A percentile compares a stretch with the other conserved stretches of the same genome.
Conservation (phyloP, 1,140 invertebrate species). For the Drosophila ananassae region DNA sequence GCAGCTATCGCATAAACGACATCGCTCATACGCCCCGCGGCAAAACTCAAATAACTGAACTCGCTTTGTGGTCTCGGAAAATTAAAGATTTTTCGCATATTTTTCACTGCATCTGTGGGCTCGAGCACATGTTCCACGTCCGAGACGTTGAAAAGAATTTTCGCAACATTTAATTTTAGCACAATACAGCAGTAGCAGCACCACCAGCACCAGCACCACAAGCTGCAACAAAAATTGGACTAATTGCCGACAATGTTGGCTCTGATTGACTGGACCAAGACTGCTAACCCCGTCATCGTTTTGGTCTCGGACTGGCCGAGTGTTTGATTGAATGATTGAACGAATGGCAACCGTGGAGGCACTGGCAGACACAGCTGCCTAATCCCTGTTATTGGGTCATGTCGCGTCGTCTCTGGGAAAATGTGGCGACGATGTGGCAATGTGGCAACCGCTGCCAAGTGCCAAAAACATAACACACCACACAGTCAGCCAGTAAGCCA, state of each 20-base stretch:
- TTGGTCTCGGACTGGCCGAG: slow-evolving; percentile 23
- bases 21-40: slow-evolving; percentile 70
- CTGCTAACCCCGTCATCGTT: slow-evolving; percentile 18
- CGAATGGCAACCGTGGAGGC: slow-evolving; percentile 62
- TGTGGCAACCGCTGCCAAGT: slow-evolving; percentile 71
- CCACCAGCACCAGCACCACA: slow-evolving; percentile 15
- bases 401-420: slow-evolving; percentile 77
- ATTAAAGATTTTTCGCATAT: slow-evolving; percentile 81
- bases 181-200: slow-evolving; percentile 28
- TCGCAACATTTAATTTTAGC: slow-evolving; percentile 82
- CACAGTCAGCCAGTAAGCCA: slow-evolving; percentile 7
- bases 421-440: slow-evolving; percentile 78
- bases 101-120: slow-evolving; percentile 31
- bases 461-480: slow-evolving; percentile 79
- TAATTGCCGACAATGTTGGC: slow-evolving; percentile 74
- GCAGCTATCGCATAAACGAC: slow-evolving; percentile 56
- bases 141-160: slow-evolving; percentile 72
- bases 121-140: slow-evolving; percentile 66
- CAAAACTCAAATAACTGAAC: slow-evolving; percentile 53
- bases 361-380: slow-evolving; percentile 57
- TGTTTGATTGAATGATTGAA: slow-evolving; percentile 79
- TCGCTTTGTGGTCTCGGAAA: slow-evolving; percentile 65
- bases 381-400: slow-evolving; percentile 81
- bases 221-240: slow-evolving; percentile 69
- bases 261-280: slow-evolving; percentile 72